Evolutionary conservation across 2,797 vertebrate genomes (phyloP).

Genomic region (Poecilia wingei): DNA sequence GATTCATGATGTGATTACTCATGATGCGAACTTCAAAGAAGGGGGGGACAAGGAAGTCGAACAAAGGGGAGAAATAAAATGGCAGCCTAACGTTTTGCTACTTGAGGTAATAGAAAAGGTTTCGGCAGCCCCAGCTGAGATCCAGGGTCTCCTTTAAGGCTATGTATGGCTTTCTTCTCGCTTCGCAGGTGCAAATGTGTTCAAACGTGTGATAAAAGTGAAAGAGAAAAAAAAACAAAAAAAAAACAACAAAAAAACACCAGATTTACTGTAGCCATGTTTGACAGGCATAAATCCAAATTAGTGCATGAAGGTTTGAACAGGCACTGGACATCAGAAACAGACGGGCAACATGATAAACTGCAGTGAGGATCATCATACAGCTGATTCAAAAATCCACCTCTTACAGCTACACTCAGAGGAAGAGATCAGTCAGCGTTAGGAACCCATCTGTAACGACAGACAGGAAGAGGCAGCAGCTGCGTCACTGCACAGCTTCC

Average conservation of each 20-base stretch:
- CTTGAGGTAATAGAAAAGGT: slow-evolving; percentile 51
- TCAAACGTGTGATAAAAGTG: slow-evolving; percentile 20
- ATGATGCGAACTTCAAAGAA: neutral
- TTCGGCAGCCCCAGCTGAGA: slow-evolving; percentile 35
- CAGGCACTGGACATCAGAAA: slow-evolving; percentile 69
- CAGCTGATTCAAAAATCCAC: slow-evolving; percentile 21
- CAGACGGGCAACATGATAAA: slow-evolving; percentile 33
- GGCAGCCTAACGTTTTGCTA: slow-evolving; percentile 29
- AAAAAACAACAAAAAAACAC: neutral
- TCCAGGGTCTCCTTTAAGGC: slow-evolving; percentile 59
- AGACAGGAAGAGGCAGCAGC: neutral
- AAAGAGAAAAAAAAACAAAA: neutral
- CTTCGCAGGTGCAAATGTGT: slow-evolving; percentile 5
- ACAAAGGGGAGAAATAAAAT: slow-evolving; percentile 16
- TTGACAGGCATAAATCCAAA: slow-evolving; percentile 49
- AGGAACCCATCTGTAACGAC: neutral
- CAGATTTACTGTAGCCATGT: slow-evolving; percentile 44
- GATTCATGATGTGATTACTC: neutral
- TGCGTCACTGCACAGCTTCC: slow-evolving; percentile 12
- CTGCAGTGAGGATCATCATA: slow-evolving; percentile 34
- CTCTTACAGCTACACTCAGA: slow-evolving; percentile 42
- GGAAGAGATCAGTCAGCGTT: slow-evolving; percentile 12
- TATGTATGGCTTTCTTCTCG: slow-evolving; percentile 60
- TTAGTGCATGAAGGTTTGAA: slow-evolving; percentile 59
- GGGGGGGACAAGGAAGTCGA: neutral